Evolutionary conservation across 2,797 vertebrate genomes (phyloP).

Genomic region (Potorous gilbertii): DNA sequence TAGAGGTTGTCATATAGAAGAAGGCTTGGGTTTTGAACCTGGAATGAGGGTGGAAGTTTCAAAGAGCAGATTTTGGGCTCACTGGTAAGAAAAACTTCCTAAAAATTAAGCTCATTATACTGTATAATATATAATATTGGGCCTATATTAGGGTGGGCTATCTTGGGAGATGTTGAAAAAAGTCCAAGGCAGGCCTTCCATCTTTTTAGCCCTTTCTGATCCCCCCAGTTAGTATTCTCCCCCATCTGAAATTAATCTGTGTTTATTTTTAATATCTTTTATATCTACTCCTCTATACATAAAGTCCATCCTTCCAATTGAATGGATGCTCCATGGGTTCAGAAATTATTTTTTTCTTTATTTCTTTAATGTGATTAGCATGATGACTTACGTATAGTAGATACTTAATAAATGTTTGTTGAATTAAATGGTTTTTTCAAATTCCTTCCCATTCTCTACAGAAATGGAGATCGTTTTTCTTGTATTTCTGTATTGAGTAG

Average conservation of each 20-base stretch:
- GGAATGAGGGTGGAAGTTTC: not conserved
- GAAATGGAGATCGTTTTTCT: not conserved
- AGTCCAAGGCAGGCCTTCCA: not conserved
- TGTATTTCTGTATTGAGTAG: not conserved
- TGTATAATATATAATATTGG: no score
- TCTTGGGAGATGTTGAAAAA: not conserved
- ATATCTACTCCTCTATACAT: not conserved
- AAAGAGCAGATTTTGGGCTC: not conserved
- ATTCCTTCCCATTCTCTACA: not conserved
- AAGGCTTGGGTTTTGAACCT: not conserved
- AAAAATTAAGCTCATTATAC: not conserved
- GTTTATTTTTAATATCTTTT: not conserved
- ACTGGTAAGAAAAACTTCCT: not conserved
- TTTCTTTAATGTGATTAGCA: not conserved
- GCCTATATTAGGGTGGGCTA: not conserved
- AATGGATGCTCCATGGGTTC: not conserved
- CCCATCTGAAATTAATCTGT: not conserved
- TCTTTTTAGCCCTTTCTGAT: not conserved
- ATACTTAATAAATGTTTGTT: conserved; percentile 8
- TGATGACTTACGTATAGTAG: not conserved
- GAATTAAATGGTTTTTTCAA: not conserved
- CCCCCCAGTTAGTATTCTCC: not conserved
- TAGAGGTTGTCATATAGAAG: not conserved
- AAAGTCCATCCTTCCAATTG: not conserved
- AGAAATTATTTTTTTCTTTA: not conserved